Evolutionary conservation across 2,888 invertebrate genomes (phyloP).

Genomic region (Oxycera nigricornis): DNA sequence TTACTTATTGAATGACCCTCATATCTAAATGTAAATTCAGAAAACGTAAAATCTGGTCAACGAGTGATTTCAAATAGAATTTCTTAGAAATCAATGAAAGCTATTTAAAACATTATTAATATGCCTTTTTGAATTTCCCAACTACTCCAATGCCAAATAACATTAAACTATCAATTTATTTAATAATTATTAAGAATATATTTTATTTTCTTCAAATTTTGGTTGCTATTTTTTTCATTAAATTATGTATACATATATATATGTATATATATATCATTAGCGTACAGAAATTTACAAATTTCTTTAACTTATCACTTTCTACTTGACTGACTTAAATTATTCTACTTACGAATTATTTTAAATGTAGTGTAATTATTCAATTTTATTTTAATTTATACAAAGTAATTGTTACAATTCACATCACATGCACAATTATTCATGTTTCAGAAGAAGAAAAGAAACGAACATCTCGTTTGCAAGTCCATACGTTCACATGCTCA

Average conservation of each 20-base stretch:
- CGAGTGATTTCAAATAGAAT: too few species aligned
- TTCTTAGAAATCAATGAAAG: too few species aligned
- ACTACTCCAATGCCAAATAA: not conserved
- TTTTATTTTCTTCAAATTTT: conserved; percentile 13
- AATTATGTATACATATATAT: too few species aligned
- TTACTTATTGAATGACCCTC: too few species aligned
- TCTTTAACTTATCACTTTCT: conserved; percentile 30
- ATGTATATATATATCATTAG: conserved; percentile 5
- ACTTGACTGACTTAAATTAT: conserved; percentile 34
- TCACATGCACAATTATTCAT: not conserved
- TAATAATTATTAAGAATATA: conserved; percentile 23
- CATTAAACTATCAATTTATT: not conserved
- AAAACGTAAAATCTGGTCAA: too few species aligned
- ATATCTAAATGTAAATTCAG: too few species aligned
- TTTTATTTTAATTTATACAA: conserved; percentile 3
- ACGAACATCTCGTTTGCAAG: too few species aligned
- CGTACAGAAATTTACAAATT: conserved; percentile 26
- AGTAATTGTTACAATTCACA: conserved; percentile 6
- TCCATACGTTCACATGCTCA: too few species aligned
- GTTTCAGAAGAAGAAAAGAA: not conserved
- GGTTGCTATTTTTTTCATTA: not conserved
- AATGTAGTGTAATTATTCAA: too few species aligned
- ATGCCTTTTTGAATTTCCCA: too few species aligned
- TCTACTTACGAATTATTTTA: conserved; percentile 24
- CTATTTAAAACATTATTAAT: too few species aligned